Conservation (phyloP, 2,113 vertebrate species). For the Clarias macrocephalus region DNA sequence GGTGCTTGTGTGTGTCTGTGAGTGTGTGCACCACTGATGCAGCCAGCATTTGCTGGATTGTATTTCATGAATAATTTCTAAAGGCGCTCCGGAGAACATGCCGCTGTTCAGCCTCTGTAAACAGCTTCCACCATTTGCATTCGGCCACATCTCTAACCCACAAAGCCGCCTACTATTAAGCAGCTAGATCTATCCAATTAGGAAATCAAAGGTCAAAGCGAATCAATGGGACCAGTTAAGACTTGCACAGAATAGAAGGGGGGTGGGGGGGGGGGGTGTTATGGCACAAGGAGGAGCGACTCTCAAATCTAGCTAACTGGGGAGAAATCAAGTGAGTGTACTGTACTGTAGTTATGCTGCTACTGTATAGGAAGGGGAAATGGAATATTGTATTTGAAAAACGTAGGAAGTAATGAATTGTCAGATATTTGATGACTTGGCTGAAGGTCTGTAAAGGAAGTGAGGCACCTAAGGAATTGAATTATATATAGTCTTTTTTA, state of each 20-base stretch:
- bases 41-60: slow-evolving; percentile 38
- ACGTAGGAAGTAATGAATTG: slow-evolving; percentile 69
- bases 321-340: not conserved
- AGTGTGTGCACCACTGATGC: slow-evolving; percentile 25
- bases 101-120: slow-evolving; percentile 62
- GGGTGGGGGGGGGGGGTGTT: not conserved
- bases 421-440: slow-evolving; percentile 86
- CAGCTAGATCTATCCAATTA: slow-evolving; percentile 78
- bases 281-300: not conserved
- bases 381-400: slow-evolving; percentile 58
- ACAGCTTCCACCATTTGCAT: slow-evolving; percentile 68
- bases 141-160: slow-evolving; percentile 69
- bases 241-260: slow-evolving; percentile 23
- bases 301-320: not conserved
- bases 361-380: not conserved
- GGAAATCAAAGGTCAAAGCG: slow-evolving; percentile 72
- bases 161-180: slow-evolving; percentile 71
- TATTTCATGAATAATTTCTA: slow-evolving; percentile 51
- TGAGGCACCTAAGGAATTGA: slow-evolving; percentile 52
- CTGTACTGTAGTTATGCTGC: slow-evolving; percentile 1
- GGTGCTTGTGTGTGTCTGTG: not conserved
- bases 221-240: slow-evolving; percentile 67
- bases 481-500: not conserved
- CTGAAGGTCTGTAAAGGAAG: slow-evolving; percentile 40
- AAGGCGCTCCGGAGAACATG: slow-evolving; percentile 39